These are phyloP conservation scores for Anadara kagoshimensis DNA, from an alignment of 1,140 invertebrate species.

Conservation along the genomic window DNA sequence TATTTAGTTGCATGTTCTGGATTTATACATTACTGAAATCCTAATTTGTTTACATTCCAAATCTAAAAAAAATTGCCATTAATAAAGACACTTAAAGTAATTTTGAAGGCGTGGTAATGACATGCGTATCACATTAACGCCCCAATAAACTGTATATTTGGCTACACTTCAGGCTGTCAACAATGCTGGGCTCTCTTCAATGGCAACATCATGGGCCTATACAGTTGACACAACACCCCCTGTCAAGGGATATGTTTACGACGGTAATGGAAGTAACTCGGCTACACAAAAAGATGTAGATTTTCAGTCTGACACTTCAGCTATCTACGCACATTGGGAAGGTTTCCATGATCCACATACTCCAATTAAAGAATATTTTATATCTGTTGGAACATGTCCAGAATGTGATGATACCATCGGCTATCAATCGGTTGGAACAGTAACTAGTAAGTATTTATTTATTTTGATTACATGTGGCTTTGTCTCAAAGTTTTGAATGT, in stretches of 20 bases:
- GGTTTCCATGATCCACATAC: slow-evolving; percentile 49
- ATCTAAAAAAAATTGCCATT: too few relatives aligned
- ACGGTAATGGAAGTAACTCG: slow-evolving; percentile 26
- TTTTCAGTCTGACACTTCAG: slow-evolving; percentile 25
- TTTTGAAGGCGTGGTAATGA: too few relatives aligned
- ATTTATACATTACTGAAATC: too few relatives aligned
- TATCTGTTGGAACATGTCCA: slow-evolving; percentile 46
- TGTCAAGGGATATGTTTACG: slow-evolving; percentile 43
- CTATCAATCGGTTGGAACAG: slow-evolving; percentile 32
- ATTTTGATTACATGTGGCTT: too few relatives aligned
- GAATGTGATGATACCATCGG: slow-evolving; percentile 44
- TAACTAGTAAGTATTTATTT: slow-evolving; percentile 30
- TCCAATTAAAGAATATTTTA: slow-evolving; percentile 28
- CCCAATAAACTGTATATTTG: too few relatives aligned
- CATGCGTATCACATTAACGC: too few relatives aligned
- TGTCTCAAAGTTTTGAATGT: too few relatives aligned
- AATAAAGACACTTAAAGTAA: too few relatives aligned
- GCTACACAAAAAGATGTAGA: slow-evolving; percentile 14
- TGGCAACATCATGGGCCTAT: slow-evolving; percentile 36
- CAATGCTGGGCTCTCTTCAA: slow-evolving; percentile 42
- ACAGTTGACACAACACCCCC: slow-evolving; percentile 40
- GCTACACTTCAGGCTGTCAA: slow-evolving; percentile 55
- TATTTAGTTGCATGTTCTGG: too few relatives aligned
- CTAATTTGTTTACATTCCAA: too few relatives aligned
- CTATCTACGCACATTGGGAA: slow-evolving; percentile 39